Conservation (phyloP, 2,113 vertebrate genomes). For the Myrmecobius fasciatus region DNA sequence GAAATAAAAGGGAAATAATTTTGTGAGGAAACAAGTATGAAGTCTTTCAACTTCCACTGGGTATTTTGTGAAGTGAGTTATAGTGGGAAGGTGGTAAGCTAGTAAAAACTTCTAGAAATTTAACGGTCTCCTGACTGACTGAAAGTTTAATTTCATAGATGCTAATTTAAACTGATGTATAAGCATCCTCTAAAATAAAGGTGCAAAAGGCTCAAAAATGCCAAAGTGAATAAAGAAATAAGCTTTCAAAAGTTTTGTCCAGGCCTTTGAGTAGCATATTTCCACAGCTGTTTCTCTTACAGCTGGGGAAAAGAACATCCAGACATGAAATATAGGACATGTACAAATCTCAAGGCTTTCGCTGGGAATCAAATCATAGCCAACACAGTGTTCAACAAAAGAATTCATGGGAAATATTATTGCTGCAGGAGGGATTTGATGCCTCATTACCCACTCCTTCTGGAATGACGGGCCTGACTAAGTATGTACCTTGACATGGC, state of each 20-base stretch:
- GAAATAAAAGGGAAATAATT: background rate
- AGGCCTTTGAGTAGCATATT: background rate
- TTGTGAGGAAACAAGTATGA: background rate
- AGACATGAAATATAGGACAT: background rate
- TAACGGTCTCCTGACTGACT: background rate
- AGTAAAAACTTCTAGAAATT: background rate
- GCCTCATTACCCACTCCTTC: constrained; percentile 3
- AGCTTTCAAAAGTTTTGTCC: background rate
- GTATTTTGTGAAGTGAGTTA: background rate
- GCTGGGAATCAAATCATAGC: background rate
- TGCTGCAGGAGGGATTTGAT: background rate
- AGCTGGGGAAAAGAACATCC: background rate
- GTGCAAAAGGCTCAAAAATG: background rate
- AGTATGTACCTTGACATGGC: background rate
- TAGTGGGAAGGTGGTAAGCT: background rate
- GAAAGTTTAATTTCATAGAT: background rate
- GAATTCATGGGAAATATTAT: background rate
- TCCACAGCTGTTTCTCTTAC: constrained; percentile 1
- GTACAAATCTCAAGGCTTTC: background rate
- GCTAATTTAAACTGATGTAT: background rate
- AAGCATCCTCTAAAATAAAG: background rate
- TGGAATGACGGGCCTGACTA: background rate
- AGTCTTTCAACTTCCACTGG: background rate
- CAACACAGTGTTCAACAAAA: background rate
- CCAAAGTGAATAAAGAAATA: background rate